Percentiles rank a stretch among this genome's conserved stretches.
phyloP scores from a whole-genome alignment of 2,113 vertebrate species.

The Thunnus thynnus region DNA sequence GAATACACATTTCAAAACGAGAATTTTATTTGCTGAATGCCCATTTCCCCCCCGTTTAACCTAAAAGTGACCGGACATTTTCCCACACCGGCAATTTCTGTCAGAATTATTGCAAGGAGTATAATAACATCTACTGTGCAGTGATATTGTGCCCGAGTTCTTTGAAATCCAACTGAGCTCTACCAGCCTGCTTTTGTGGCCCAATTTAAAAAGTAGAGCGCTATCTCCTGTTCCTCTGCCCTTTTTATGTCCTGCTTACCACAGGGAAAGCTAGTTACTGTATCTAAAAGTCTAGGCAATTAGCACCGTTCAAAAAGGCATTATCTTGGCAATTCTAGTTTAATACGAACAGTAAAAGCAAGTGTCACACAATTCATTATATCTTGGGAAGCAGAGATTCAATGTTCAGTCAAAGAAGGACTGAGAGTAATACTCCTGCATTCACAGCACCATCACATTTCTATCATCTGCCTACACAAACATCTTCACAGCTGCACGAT shows the following conservation, averaged over 20 bases:
- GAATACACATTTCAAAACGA: constrained; percentile 47
- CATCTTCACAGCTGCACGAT: constrained; percentile 54
- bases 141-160: constrained; percentile 23
- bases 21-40: constrained; percentile 63
- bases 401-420: constrained; percentile 40
- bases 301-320: constrained; percentile 48
- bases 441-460: constrained; percentile 36
- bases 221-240: constrained; percentile 47
- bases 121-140: constrained; percentile 34
- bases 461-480: constrained; percentile 36
- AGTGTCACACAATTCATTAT: constrained; percentile 22
- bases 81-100: constrained; percentile 27
- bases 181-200: constrained; percentile 62
- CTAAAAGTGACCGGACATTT: constrained; percentile 56
- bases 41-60: constrained; percentile 54
- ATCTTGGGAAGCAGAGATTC: constrained; percentile 22
- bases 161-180: constrained; percentile 46
- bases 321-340: constrained; percentile 16
- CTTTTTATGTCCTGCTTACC: constrained; percentile 55
- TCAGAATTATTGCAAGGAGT: constrained; percentile 33
- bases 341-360: constrained; percentile 24
- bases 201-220: constrained; percentile 70
- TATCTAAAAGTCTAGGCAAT: constrained; percentile 46
- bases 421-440: constrained; percentile 35
- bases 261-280: constrained; percentile 36